A percentile compares a stretch with the other conserved stretches of the same genome.
phyloP scores from a whole-genome alignment of 2,797 vertebrate species.

The Dromococcyx pavoninus region DNA sequence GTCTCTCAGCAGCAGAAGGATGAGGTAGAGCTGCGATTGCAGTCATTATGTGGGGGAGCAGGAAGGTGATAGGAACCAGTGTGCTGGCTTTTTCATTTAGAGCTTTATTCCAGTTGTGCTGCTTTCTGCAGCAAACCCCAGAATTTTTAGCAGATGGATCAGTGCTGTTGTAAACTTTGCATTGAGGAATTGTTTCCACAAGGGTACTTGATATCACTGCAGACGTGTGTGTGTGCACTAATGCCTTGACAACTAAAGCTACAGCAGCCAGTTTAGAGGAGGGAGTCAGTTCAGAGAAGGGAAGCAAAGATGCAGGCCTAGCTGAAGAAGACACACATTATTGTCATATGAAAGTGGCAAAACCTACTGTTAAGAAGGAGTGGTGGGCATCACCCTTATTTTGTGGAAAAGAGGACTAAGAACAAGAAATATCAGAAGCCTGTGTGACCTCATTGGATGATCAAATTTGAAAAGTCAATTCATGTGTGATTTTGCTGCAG shows the following conservation, averaged over 20 bases:
- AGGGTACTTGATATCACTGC: no score
- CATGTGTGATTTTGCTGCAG: neutral
- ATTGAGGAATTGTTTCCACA: neutral
- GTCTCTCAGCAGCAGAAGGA: slow-evolving; percentile 26
- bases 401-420: neutral
- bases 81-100: neutral
- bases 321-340: neutral
- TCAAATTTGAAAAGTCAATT: neutral
- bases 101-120: neutral
- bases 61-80: neutral
- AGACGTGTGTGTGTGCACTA: neutral
- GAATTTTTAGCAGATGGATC: neutral
- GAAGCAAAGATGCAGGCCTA: neutral
- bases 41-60: neutral
- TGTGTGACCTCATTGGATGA: neutral
- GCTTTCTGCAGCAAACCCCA: neutral
- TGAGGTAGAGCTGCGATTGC: neutral
- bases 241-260: neutral
- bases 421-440: neutral
- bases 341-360: neutral
- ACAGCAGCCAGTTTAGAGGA: neutral
- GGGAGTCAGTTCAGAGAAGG: neutral
- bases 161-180: neutral
- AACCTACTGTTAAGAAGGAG: neutral
- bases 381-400: neutral